phyloP scores from a whole-genome alignment of 2,797 vertebrate genomes.

The Kryptolebias ocellatus region DNA sequence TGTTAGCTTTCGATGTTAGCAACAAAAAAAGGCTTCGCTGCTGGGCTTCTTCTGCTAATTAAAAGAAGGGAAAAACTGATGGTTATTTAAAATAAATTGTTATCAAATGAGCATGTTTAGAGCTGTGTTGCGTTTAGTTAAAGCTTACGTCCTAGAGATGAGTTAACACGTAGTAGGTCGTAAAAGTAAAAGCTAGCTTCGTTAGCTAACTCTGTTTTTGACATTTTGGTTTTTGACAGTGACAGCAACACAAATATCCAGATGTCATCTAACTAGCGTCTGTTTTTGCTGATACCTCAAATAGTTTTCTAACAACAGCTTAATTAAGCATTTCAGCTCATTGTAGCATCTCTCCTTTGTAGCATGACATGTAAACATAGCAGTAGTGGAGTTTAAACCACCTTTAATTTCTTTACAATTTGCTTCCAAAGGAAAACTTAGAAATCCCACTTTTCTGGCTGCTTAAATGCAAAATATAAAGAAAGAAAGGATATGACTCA shows the following conservation, averaged over 20 bases:
- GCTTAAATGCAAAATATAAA: no score
- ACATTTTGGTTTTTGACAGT: slow-evolving; percentile 38
- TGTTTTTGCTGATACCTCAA: neutral
- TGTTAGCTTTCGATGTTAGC: slow-evolving; percentile 47
- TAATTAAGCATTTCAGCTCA: neutral
- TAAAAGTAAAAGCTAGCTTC: neutral
- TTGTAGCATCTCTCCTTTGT: neutral
- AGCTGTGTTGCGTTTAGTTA: fast-evolving
- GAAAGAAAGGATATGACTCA: no score
- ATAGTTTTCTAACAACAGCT: neutral
- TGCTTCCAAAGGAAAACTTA: no score
- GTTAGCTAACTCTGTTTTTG: neutral
- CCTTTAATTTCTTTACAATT: no score
- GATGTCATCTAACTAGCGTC: neutral
- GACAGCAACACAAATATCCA: neutral
- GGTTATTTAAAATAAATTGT: neutral
- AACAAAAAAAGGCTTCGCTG: neutral
- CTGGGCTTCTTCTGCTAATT: slow-evolving; percentile 31
- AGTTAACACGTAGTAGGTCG: neutral
- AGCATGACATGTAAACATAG: no score
- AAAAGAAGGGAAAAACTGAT: no score
- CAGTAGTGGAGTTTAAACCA: no score
- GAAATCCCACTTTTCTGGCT: no score
- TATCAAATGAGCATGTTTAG: neutral
- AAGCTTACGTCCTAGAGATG: fast-evolving